Percentiles rank a stretch among this genome's conserved stretches.
phyloP scores from a whole-genome alignment of 2,797 vertebrate genomes.

The Darevskia mixta region DNA sequence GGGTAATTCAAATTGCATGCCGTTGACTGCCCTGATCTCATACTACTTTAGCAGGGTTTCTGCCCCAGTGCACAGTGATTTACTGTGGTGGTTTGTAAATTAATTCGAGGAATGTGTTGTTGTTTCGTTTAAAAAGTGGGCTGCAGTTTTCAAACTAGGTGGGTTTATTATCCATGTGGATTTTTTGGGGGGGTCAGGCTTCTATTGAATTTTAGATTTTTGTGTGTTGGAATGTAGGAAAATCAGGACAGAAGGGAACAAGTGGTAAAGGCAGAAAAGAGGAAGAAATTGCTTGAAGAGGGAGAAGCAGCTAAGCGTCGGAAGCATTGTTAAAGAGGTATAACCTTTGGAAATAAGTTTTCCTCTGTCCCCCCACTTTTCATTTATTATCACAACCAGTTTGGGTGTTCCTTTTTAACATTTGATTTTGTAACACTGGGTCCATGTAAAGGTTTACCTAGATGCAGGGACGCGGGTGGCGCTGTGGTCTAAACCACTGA shows the following conservation, averaged over 20 bases:
- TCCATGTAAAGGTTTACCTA: neutral
- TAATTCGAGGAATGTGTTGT: neutral
- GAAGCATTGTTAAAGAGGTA: slow-evolving; percentile 66
- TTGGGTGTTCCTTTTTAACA: neutral
- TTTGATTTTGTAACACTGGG: neutral
- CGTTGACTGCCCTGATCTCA: neutral
- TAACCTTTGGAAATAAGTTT: neutral
- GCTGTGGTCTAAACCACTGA: no score
- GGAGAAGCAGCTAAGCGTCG: slow-evolving; percentile 87
- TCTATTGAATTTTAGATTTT: neutral
- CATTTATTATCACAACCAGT: neutral
- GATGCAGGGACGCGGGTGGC: no score
- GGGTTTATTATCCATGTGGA: neutral
- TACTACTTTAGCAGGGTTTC: neutral
- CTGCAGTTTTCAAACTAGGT: slow-evolving; percentile 8
- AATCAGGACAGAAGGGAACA: slow-evolving; percentile 89
- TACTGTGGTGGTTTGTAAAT: neutral
- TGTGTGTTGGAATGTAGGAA: slow-evolving; percentile 80
- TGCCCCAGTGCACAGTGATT: neutral
- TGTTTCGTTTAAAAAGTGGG: neutral
- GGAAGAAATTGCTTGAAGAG: slow-evolving; percentile 88
- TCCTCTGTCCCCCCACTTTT: neutral
- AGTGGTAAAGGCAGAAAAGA: slow-evolving; percentile 88
- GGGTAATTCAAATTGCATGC: neutral
- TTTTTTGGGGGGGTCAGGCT: slow-evolving; percentile 5